Conservation (phyloP, 2,888 invertebrate species). For the Euclidia mi region DNA sequence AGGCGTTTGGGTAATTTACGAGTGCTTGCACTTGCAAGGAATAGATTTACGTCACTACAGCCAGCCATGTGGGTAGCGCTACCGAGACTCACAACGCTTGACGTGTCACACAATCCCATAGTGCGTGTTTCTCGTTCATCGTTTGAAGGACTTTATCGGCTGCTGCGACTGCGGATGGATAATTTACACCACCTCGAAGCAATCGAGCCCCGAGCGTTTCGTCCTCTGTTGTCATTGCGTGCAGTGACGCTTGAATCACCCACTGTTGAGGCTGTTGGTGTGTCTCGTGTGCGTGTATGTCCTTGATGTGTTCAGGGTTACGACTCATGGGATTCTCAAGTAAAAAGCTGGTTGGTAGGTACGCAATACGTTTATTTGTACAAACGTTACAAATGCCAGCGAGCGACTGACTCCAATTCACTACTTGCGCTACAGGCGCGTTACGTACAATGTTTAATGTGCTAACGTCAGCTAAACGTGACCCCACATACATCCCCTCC, state of each 20-base stretch:
- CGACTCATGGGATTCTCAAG: too few relatives aligned
- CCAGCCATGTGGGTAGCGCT: slow-evolving; percentile 92
- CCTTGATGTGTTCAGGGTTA: too few relatives aligned
- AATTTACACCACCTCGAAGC: slow-evolving; percentile 91
- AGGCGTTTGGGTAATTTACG: slow-evolving; percentile 91
- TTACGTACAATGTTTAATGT: too few relatives aligned
- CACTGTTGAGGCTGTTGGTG: too few relatives aligned
- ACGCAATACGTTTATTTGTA: too few relatives aligned
- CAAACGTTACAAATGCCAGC: too few relatives aligned
- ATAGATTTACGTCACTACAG: slow-evolving; percentile 92
- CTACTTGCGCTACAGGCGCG: too few relatives aligned
- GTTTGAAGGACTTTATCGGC: slow-evolving; percentile 91
- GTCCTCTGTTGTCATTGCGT: slow-evolving; percentile 91
- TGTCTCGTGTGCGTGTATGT: too few relatives aligned
- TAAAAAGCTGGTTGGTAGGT: too few relatives aligned
- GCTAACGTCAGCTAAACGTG: too few relatives aligned
- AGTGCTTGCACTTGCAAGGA: slow-evolving; percentile 92
- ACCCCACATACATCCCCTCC: too few relatives aligned
- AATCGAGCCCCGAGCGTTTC: slow-evolving; percentile 92
- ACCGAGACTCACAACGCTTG: slow-evolving; percentile 92
- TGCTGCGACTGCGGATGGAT: slow-evolving; percentile 92
- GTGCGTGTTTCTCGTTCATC: slow-evolving; percentile 91
- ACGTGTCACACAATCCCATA: slow-evolving; percentile 94
- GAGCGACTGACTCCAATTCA: too few relatives aligned
- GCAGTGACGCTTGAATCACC: slow-evolving; percentile 91